Percentiles rank a stretch among this genome's conserved stretches.
These are phyloP conservation scores for Porites divaricata DNA, from an alignment of 92 coral and sea anemone genomes.

Conservation along the genomic window DNA sequence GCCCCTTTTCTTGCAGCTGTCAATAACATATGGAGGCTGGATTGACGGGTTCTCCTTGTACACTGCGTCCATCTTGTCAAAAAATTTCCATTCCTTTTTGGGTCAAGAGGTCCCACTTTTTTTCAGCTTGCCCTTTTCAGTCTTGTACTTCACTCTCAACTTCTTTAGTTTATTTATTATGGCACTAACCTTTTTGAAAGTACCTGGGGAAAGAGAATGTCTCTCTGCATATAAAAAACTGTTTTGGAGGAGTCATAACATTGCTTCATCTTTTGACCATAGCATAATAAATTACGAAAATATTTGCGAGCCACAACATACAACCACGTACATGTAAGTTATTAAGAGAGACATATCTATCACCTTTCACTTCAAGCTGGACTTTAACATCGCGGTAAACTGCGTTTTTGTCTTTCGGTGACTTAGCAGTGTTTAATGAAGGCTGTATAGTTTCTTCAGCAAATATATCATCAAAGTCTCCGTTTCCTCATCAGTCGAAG, in stretches of 20 bases:
- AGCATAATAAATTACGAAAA: conserved; percentile 13
- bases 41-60: conserved; percentile 29
- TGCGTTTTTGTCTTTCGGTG: conserved; percentile 16
- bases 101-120: conserved; percentile 26
- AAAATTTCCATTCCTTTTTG: no score
- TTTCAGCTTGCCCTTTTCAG: conserved; percentile 26
- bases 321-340: conserved; percentile 10
- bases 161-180: conserved; percentile 28
- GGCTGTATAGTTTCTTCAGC: conserved; percentile 20
- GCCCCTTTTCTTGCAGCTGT: conserved; percentile 19
- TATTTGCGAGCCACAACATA: conserved; percentile 8
- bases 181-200: conserved; percentile 12
- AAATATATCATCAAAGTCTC: conserved; percentile 13
- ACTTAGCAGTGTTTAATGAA: not conserved
- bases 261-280: conserved; percentile 16
- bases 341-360: not conserved
- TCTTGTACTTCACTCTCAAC: conserved; percentile 33
- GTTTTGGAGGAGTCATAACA: conserved; percentile 18
- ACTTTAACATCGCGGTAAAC: not conserved
- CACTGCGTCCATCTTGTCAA: conserved; percentile 6
- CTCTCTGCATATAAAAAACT: conserved; percentile 22
- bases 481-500: conserved; percentile 20
- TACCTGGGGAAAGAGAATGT: conserved; percentile 25
- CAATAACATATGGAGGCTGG: no score
- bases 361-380: conserved; percentile 17